Base-by-base conservation (phyloP, 2,888 invertebrate species). In the Patella ulyssiponensis region DNA sequence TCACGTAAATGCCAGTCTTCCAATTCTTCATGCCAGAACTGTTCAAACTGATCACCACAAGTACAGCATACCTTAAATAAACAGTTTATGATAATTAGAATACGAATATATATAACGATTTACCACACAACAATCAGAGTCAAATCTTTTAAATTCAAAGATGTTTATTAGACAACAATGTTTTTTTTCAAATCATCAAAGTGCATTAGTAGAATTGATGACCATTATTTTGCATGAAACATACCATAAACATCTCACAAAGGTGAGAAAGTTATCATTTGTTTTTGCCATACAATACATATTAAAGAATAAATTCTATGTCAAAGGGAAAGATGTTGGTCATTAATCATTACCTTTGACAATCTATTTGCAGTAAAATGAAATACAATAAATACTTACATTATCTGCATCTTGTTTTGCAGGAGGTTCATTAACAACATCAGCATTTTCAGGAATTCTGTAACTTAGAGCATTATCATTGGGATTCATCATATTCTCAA, bases 1-100 rank as follows among this genome's bases (percentile, higher is more conserved):
- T 96, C 95, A 81, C 95, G 93, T 52, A 99, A 93, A 90, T 98
- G 97, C 99, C 99, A 99, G 90, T 97, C 98, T 91, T 99, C 99
- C 84, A 95, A 95, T 87, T 99, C 99, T 92, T 99, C 97, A 91
- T 98, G 96, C 93, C 96, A 99, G 93, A 97, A 98, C 92, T 97
- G 96, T 84, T 97, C 96, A 93, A 99, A 98, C 83, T 94, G 94
- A 93, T 99, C 99, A 17, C 95, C 95, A 92, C 99, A 99, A 75
- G 98, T 95, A 83, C 95, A 95, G 92, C 99, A 99, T 70, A 93
- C 80, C 96, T 92, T 84, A 69, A 87, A 88, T 14, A 76, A 17
- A 78, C 58, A 53, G 44, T 9, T 44, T 5, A 44, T 44, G 0
- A 44, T 44, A 44, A 44, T 44, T 44, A 7, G 44, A 44, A 44